Evolutionary conservation across 53 echinoderm and acorn worm species (phyloP), one percentile per base, ranked within the genome.

Genomic region (Temnopleurus reevesii): DNA sequence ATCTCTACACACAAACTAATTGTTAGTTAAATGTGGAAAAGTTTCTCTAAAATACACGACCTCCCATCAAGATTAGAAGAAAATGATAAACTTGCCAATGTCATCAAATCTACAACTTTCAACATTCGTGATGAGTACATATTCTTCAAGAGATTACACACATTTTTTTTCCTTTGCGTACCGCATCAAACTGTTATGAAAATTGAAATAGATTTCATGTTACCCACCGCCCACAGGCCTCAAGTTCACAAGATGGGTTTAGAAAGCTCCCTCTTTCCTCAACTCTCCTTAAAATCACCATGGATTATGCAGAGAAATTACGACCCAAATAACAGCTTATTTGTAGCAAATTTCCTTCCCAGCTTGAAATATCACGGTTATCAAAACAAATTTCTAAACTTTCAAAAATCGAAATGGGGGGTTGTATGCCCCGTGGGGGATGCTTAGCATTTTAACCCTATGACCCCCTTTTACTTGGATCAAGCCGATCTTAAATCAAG

Each of bases 291-390:
- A 28, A 79, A 38, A 46, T 47, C 79, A 46, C 49, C 5, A 4
- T 49, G 79, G 47, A 79, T 79, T 79, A 79, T 27, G 79, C 29
- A 53, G 36, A 55, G 18, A 83, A 83, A 83, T 83, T 55, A 36
- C 33, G 5, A n/a, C 54, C 54, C 56, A 55, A 55, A 83, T 83
- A 21, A 83, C 21, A n/a, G 36, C 83, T 83, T 55, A 83, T 83
- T 83, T 83, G 83, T 83, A 49, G 55, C 83, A 83, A 83, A 83
- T 83, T 83, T 83, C 83, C 83, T 83, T 53, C 83, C 47, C 83
- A 83, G 83, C 83, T 54, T 83, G 83, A 55, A 55, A 36, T 55
- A 83, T 83, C 83, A 83, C 83, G 83, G 83, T 55, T 83, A 83
- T 83, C 83, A 83, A 83, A 83, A 83, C 83, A 83, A 55, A 83